Evolutionary conservation across 2,797 vertebrate species (phyloP), one percentile per base, ranked within the genome.

Genomic region (Molossus alvarezi): DNA sequence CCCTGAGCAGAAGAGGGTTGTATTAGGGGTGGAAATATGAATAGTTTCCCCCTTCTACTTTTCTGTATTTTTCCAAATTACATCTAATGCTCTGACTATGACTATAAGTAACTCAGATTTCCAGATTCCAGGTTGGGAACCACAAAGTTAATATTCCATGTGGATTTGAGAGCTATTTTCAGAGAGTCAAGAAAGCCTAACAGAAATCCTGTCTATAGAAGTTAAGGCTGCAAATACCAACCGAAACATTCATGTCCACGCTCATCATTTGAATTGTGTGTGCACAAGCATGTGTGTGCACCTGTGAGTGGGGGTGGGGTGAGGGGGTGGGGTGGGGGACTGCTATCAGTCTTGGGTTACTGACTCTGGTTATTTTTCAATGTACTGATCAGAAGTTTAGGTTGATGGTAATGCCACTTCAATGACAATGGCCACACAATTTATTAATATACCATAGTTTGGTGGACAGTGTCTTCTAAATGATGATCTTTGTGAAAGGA

Each of bases 81-180:
- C 15, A 65, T 76, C 27, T 53, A 92, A 80, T 65, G 27, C 12
- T 80, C 73, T 77, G 58, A 58, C 15, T 65, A 76, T 17, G 71
- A 87, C 18, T 81, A 11, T 71, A 73, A 76, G 7, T 84, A 82
- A 94, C 23, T 91, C 69, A 82, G 41, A 87, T 82, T 62, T 92
- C 13, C 29, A 77, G 76, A 94, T 18, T 83, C 41, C 3, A 55
- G 20, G n/a, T 71, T 60, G 65, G 60, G 45, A 81, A 55, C 71
- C 85, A 77, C 48, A 48, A 91, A 94, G 67, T 84, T 95, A 90
- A 77, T 88, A 79, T 41, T 85, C n/a, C 65, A 72, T 62, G 17
- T 6, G n/a, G 18, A 88, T 76, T 81, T 86, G 76, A 91, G 53
- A 85, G 48, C 15, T 88, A 79, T 80, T 96, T 93, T 86, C 73